Base-by-base conservation (phyloP, 2,113 vertebrate species). In the Puntigrus tetrazona region DNA sequence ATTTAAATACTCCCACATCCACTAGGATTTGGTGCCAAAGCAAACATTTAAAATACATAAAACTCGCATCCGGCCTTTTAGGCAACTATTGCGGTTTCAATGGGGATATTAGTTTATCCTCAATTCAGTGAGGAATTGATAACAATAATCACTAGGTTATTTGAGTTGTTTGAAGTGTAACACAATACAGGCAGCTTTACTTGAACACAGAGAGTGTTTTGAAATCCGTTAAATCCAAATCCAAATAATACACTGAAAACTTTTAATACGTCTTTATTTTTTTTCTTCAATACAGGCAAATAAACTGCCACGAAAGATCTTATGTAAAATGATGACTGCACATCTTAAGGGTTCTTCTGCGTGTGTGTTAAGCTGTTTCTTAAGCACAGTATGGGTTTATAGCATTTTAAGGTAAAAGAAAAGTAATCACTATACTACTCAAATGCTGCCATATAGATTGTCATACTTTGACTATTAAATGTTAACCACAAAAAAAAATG, bases 181-280 rank as follows among this genome's bases (percentile, higher is more conserved):
- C 38, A 34, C 59, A 80, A 80, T 67, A 65, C 27, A 67, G 67
- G n/a, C 16, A 11, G 41, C 57, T 67, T 34, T n/a, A 29, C 36
- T 14, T 57, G 22, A 72, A 43, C 69, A 25, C 72, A 20, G 20
- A 31, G 38, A 11, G 31, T 31, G 41, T 31, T 80, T 65, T 31
- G 57, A 80, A 80, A 47, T 80, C 59, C 2, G 0, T 18, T 3
- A 61, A 14, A 61, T 43, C 55, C 55, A 36, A 43, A 43, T 27
- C 36, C 34, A 59, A 78, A 78, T 25, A 43, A 63, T 27, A 27
- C 10, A 57, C 10, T 14, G 75, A 34, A 38, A 78, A 78, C 13
- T 79, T n/a, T 79, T 63, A 25, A 67, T 67, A 67, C 45, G 18
- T 63, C 78, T 80, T 80, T 80, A 67, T 22, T 80, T 63, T 45